phyloP scores from a whole-genome alignment of 1,140 invertebrate species.

The Potamilus streckersoni region DNA sequence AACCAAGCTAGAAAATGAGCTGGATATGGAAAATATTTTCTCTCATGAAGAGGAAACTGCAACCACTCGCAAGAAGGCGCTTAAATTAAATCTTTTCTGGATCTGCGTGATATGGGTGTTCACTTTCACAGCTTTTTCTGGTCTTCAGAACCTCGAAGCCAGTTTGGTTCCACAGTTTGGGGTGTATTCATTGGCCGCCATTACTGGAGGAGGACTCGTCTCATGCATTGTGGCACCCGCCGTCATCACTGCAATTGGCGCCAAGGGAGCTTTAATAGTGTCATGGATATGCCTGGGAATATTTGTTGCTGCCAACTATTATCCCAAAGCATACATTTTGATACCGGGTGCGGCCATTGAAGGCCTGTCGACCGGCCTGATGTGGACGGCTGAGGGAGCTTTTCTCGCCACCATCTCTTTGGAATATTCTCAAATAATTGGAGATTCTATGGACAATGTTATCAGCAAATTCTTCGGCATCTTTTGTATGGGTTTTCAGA shows the following conservation, averaged over 20 bases:
- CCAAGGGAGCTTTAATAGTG: slow-evolving; percentile 40
- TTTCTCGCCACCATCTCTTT: slow-evolving; percentile 45
- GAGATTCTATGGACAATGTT: slow-evolving; percentile 32
- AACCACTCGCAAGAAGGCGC: slow-evolving; percentile 11
- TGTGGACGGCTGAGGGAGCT: slow-evolving; percentile 55
- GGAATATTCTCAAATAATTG: slow-evolving; percentile 39
- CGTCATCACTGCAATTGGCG: slow-evolving; percentile 36
- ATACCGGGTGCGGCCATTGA: slow-evolving; percentile 42
- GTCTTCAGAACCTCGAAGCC: slow-evolving; percentile 45
- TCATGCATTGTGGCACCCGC: slow-evolving; percentile 46
- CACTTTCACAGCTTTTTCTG: slow-evolving; percentile 45
- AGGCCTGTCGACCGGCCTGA: slow-evolving; percentile 48
- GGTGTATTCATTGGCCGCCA: slow-evolving; percentile 40
- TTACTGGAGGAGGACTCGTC: slow-evolving; percentile 47
- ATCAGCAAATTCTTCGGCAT: slow-evolving; percentile 51
- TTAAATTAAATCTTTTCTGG: slow-evolving; percentile 34
- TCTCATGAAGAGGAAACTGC: background rate
- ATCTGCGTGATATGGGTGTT: slow-evolving; percentile 45
- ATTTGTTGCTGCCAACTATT: slow-evolving; percentile 50
- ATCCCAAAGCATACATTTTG: slow-evolving; percentile 36
- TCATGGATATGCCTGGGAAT: slow-evolving; percentile 41
- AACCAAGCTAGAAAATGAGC: too few species aligned
- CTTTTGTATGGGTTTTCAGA: slow-evolving; percentile 51
- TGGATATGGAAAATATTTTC: too few species aligned
- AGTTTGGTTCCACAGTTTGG: slow-evolving; percentile 42